Evolutionary conservation across 2,888 invertebrate species (phyloP), one percentile per base, ranked within the genome.

Genomic region (Xanthorhoe designata): DNA sequence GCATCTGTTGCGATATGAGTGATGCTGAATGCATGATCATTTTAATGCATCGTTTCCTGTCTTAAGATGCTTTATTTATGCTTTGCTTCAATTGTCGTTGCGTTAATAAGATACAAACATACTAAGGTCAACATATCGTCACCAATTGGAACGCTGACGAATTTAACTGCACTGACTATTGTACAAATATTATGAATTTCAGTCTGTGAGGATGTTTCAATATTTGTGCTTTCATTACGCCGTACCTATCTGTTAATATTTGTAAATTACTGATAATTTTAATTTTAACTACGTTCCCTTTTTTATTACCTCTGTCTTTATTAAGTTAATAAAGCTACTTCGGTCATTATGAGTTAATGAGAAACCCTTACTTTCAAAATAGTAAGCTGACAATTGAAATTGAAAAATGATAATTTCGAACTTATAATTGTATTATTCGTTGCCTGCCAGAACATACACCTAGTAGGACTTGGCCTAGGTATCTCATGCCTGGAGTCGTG

Each of bases 91-190:
- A 64, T 57, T 68, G 64, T 54, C 24, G 54, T 24, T 51, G 62
- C 54, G 32, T 59, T 56, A 55, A 55, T 54, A 65, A 52, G 68
- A 69, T 69, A 60, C 68, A 65, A 65, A 32, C 61, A 55, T 60
- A 58, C 58, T 55, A 55, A 64, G 58, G 51, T 61, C 68, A 51
- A 45, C 47, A 55, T 57, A 38, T 32, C 42, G 80, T 82, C 81
- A 81, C 71, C 80, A 78, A 83, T 83, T 80, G 80, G 80, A 82
- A 81, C 74, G 84, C 72, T 85, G 82, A 85, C 80, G 85, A 86
- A 87, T 80, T 78, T 42, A 35, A 42, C 32, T 32, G 13, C 35
- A 38, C 35, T 38, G 35, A 38, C 35, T 8, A 38, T 10, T 38
- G 35, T 38, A 8, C 35, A 9, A 38, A 38, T 38, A 38, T 38